phyloP scores from a whole-genome alignment of 2,797 vertebrate species.

The Lophius americanus region DNA sequence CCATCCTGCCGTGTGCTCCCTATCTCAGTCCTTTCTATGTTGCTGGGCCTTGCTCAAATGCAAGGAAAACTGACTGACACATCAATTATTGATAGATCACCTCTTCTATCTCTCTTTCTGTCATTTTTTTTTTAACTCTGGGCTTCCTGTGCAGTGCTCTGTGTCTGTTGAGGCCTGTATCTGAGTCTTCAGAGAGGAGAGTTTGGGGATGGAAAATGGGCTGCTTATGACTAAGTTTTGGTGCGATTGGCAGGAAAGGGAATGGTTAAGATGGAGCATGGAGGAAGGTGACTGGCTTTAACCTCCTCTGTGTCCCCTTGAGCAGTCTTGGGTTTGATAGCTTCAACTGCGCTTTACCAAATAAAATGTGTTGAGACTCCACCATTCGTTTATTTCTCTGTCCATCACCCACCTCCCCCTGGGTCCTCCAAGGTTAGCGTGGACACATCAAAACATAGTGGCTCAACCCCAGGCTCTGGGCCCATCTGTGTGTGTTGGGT shows the following conservation, averaged over 20 bases:
- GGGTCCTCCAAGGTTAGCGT: constrained; percentile 65
- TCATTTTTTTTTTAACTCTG: constrained; percentile 32
- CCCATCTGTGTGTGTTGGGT: constrained; percentile 45
- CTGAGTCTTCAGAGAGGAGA: constrained; percentile 31
- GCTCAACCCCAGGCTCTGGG: constrained; percentile 55
- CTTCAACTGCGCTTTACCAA: constrained; percentile 26
- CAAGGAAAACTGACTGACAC: constrained; percentile 73
- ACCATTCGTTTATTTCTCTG: constrained; percentile 29
- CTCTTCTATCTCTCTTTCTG: constrained; percentile 49
- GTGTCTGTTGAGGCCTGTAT: constrained; percentile 29
- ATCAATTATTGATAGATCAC: constrained; percentile 80
- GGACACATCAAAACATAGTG: constrained; percentile 59
- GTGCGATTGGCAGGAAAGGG: constrained; percentile 25
- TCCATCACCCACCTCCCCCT: constrained; percentile 30
- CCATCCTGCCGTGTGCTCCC: constrained; percentile 41
- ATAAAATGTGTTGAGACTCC: constrained; percentile 50
- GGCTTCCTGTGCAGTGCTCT: constrained; percentile 43
- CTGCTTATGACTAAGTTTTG: constrained; percentile 20
- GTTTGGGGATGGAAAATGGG: constrained; percentile 29
- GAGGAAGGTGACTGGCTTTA: constrained; percentile 12
- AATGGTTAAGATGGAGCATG: constrained; percentile 10
- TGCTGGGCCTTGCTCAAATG: constrained; percentile 72
- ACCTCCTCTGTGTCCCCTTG: constrained; percentile 45
- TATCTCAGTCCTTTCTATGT: constrained; percentile 65
- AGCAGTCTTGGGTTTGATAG: constrained; percentile 41